phyloP scores from a whole-genome alignment of 2,888 invertebrate species.

The Eudemis profundana region DNA sequence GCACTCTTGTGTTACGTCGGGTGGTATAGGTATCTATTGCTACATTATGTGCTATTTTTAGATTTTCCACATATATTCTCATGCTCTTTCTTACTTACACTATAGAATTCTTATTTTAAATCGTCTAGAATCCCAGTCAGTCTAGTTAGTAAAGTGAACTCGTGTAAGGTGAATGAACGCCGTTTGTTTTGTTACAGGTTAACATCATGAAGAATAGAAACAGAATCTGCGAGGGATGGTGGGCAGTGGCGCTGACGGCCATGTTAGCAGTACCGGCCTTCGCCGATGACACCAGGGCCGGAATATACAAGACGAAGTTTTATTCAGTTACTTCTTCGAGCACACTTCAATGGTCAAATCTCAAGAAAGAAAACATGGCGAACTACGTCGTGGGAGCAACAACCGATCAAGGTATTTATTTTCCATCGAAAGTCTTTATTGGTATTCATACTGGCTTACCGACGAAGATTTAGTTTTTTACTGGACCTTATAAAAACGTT shows the following conservation, averaged over 20 bases:
- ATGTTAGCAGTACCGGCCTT: constrained; percentile 66
- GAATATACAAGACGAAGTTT: constrained; percentile 75
- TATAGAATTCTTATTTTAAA: background rate
- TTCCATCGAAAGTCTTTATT: too few species aligned
- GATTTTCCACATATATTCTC: background rate
- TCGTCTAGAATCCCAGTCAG: background rate
- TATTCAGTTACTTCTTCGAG: constrained; percentile 92
- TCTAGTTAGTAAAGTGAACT: background rate
- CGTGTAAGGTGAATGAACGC: background rate
- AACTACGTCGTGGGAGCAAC: constrained; percentile 88
- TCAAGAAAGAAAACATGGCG: constrained; percentile 70
- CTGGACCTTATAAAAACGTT: too few species aligned
- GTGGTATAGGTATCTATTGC: background rate
- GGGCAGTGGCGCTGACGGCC: constrained; percentile 72
- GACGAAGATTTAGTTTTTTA: too few species aligned
- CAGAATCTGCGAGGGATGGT: constrained; percentile 69
- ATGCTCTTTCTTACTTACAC: background rate
- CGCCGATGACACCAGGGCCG: constrained; percentile 72
- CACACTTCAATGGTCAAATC: constrained; percentile 90
- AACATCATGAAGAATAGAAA: constrained; percentile 69
- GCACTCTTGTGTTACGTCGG: constrained; percentile 33
- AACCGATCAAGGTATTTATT: constrained; percentile 67
- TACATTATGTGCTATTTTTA: too few species aligned
- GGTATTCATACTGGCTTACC: too few species aligned
- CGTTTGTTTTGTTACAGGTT: constrained; percentile 51